Evolutionary conservation across 2,113 vertebrate species (phyloP).

Genomic region (Mobula hypostoma): DNA sequence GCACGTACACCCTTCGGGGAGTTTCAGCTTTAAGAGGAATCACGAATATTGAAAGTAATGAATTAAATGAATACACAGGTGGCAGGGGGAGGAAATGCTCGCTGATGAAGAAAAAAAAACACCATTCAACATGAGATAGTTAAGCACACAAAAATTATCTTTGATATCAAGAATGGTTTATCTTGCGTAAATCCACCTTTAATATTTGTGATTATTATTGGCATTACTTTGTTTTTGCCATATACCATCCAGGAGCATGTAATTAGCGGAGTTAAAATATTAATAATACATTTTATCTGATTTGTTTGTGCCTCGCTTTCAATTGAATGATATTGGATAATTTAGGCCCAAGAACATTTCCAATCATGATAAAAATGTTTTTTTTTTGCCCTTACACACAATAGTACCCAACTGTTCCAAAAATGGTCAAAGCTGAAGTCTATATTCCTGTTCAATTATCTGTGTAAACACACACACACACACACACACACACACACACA

Average conservation of each 20-base stretch:
- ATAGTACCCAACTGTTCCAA: not conserved
- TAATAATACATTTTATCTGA: not conserved
- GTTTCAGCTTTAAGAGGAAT: not conserved
- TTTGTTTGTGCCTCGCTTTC: not conserved
- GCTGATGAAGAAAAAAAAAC: not conserved
- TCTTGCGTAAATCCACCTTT: too few relatives aligned
- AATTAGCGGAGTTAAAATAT: not conserved
- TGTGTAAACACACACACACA: not conserved
- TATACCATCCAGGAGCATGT: not conserved
- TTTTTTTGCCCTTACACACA: not conserved
- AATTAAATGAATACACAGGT: not conserved
- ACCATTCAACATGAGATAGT: not conserved
- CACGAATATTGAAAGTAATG: not conserved
- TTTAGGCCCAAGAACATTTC: not conserved
- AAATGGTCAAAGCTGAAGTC: not conserved
- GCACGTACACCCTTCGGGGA: not conserved
- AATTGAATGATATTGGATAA: not conserved
- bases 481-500: too few relatives aligned
- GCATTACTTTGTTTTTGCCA: not conserved
- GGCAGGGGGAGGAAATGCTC: not conserved
- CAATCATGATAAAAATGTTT: not conserved
- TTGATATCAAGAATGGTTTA: not conserved
- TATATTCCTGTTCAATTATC: not conserved
- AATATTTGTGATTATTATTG: not conserved
- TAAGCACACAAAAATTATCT: not conserved